A percentile compares a stretch with the other conserved stretches of the same genome.
phyloP scores from a whole-genome alignment of 2,113 vertebrate species.

The Platysteira castanea region DNA sequence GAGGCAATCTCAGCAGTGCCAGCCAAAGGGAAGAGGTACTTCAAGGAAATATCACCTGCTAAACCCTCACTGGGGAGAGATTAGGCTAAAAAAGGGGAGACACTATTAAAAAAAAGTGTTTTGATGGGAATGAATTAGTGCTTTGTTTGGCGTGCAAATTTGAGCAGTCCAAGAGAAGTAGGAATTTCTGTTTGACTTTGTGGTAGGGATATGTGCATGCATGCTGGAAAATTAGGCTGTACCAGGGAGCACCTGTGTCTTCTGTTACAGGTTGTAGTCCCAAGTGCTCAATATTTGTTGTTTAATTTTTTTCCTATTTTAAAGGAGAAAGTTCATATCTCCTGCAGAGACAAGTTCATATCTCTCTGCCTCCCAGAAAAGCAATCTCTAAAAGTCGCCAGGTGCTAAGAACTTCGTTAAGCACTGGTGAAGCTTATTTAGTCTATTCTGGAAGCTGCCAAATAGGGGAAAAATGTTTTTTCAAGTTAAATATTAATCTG shows the following conservation, averaged over 20 bases:
- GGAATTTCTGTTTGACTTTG: not conserved
- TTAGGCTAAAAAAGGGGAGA: not conserved
- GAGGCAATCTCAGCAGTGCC: not conserved
- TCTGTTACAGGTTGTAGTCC: not conserved
- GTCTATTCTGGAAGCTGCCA: not conserved
- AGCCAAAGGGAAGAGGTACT: not conserved
- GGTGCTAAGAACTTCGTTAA: not conserved
- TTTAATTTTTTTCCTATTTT: not conserved
- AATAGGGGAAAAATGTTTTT: not conserved
- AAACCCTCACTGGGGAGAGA: not conserved
- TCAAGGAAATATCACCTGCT: not conserved
- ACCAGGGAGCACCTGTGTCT: not conserved
- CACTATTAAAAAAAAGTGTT: not conserved
- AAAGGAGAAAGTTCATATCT: not conserved
- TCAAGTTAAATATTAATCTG: not conserved
- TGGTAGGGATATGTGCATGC: not conserved
- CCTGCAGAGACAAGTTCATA: not conserved
- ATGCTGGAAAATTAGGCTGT: not conserved
- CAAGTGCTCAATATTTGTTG: not conserved
- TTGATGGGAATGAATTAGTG: not conserved
- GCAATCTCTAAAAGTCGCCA: not conserved
- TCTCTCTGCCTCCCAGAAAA: not conserved
- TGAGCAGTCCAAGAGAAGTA: not conserved
- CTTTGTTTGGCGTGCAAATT: not conserved
- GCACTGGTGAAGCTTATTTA: not conserved